A percentile compares a stretch with the other conserved stretches of the same genome.
phyloP scores from a whole-genome alignment of 2,797 vertebrate species.

The Etheostoma nigrum region DNA sequence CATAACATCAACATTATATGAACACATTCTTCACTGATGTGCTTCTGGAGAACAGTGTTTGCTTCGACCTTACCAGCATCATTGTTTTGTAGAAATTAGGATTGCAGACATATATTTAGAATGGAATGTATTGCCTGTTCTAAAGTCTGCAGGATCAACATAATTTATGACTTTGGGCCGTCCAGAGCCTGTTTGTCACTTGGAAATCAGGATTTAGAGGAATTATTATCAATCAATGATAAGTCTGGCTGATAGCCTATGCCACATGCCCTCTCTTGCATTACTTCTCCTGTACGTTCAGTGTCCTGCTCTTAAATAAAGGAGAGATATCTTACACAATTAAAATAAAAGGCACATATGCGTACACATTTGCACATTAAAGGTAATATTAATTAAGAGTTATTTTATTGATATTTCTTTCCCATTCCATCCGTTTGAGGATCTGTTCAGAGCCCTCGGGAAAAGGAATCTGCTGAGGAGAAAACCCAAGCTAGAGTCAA shows the following conservation, averaged over 20 bases:
- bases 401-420: conserved; percentile 49
- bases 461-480: conserved; percentile 24
- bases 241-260: conserved; percentile 30
- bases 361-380: conserved; percentile 40
- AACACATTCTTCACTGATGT: conserved; percentile 5
- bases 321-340: not conserved
- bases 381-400: conserved; percentile 24
- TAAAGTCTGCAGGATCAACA: conserved; percentile 30
- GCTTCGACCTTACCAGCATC: not conserved
- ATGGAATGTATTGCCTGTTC: conserved; percentile 17
- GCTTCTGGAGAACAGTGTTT: conserved; percentile 3
- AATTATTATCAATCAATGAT: conserved; percentile 52
- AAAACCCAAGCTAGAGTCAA: conserved; percentile 47
- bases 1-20: conserved; percentile 15
- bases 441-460: conserved; percentile 33
- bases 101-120: conserved; percentile 19
- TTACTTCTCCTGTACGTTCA: conserved; percentile 6
- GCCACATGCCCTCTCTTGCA: not conserved
- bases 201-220: conserved; percentile 39
- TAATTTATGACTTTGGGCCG: conserved; percentile 36
- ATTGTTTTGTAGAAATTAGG: conserved; percentile 31
- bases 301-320: conserved; percentile 16
- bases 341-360: conserved; percentile 40
- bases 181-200: conserved; percentile 14
- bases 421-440: conserved; percentile 51